Percentiles rank a stretch among this genome's conserved stretches.
Conservation (phyloP, 2,797 vertebrate species). For the Luscinia luscinia region DNA sequence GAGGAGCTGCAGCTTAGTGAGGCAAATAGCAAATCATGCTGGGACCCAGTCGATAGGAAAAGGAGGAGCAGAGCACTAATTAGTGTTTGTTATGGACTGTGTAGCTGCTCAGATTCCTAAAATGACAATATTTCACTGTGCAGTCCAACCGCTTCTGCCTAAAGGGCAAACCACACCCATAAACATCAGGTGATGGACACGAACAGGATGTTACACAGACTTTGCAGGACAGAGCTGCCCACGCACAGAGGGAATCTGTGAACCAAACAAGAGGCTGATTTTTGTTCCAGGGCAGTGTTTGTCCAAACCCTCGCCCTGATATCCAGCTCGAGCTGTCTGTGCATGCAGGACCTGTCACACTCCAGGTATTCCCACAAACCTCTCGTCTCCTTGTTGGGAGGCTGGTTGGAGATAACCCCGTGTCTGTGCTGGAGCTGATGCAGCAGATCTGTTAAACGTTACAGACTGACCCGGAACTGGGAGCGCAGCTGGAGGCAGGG, state of each 20-base stretch:
- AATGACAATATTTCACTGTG: not conserved
- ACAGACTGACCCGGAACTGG: not conserved
- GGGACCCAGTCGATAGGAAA: fast-evolving
- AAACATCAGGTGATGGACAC: not conserved
- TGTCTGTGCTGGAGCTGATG: not conserved
- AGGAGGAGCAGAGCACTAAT: not conserved
- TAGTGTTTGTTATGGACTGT: not conserved
- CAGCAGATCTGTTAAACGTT: not conserved
- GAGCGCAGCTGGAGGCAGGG: fast-evolving
- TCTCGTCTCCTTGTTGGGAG: not conserved
- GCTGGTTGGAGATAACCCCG: not conserved
- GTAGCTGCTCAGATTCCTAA: not conserved
- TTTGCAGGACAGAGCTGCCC: not conserved
- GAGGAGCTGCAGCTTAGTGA: not conserved
- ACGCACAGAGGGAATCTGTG: not conserved
- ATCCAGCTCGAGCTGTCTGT: not conserved
- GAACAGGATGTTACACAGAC: not conserved
- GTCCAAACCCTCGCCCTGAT: not conserved
- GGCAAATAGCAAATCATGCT: not conserved
- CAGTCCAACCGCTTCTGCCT: not conserved
- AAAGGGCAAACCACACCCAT: not conserved
- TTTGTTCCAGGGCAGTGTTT: not conserved
- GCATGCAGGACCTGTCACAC: not conserved
- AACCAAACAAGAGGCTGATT: not conserved
- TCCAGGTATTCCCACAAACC: not conserved